phyloP scores from a whole-genome alignment of 2,797 vertebrate genomes.

The Eutrigla gurnardus region DNA sequence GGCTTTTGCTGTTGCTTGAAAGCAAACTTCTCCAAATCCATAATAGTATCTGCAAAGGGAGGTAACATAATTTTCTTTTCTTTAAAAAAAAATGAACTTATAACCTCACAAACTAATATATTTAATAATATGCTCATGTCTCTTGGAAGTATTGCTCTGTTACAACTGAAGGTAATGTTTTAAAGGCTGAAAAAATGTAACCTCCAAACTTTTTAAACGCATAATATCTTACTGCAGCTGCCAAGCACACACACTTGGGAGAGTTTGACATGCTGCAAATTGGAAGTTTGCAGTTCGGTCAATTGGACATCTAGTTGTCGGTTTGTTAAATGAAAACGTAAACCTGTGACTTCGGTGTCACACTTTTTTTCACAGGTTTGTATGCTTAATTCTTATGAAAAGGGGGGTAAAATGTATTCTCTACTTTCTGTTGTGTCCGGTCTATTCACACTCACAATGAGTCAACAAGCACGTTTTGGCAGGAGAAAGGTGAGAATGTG shows the following conservation, averaged over 20 bases:
- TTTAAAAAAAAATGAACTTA: background rate
- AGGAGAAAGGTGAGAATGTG: conserved; percentile 32
- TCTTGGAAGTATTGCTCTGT: background rate
- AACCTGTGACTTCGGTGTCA: conserved; percentile 8
- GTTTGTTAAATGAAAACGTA: background rate
- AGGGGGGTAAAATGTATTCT: conserved; percentile 3
- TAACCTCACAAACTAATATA: background rate
- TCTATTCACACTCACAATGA: conserved; percentile 19
- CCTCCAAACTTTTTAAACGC: background rate
- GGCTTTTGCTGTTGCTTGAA: background rate
- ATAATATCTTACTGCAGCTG: background rate
- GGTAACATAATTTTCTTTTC: background rate
- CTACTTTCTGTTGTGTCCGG: conserved; percentile 17
- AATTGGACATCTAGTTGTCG: background rate
- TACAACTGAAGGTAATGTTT: background rate
- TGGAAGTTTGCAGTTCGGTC: too few relatives aligned
- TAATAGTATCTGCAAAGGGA: background rate
- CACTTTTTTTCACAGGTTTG: background rate
- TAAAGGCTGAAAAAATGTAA: too few relatives aligned
- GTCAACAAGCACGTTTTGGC: conserved; percentile 40
- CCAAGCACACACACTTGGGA: background rate
- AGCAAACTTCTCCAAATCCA: background rate
- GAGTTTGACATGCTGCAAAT: too few relatives aligned
- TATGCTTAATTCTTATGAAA: background rate
- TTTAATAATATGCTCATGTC: background rate